Percentiles rank a stretch among this genome's conserved stretches.
These are phyloP conservation scores for Centropristis striata DNA, from an alignment of 2,113 vertebrate genomes.

Conservation along the genomic window DNA sequence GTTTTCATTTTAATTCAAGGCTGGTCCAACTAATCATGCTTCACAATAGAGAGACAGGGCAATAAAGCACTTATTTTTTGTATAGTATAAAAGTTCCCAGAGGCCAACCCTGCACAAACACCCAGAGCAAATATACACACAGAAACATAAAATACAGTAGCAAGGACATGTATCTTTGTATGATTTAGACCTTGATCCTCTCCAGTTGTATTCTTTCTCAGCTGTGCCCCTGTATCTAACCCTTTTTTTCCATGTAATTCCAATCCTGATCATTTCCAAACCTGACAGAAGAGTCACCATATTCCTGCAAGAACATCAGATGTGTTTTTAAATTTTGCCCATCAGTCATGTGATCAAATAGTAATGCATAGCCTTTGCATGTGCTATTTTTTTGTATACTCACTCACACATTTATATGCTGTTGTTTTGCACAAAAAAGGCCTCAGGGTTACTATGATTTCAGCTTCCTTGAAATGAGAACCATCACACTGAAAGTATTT, in stretches of 20 bases:
- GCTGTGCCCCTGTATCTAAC: conserved; percentile 1
- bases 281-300: background rate
- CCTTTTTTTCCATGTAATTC: conserved; percentile 11
- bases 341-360: background rate
- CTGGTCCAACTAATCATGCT: conserved; percentile 22
- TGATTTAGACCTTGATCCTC: conserved; percentile 9
- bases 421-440: conserved; percentile 42
- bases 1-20: conserved; percentile 38
- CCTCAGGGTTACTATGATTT: conserved; percentile 47
- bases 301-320: conserved; percentile 12
- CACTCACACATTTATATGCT: conserved; percentile 25
- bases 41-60: conserved; percentile 3
- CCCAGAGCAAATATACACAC: conserved; percentile 19
- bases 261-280: conserved; percentile 8
- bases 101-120: conserved; percentile 8
- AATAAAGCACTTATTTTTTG: conserved; percentile 24
- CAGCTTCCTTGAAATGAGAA: conserved; percentile 47
- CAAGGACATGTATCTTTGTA: conserved; percentile 22
- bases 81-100: conserved; percentile 23
- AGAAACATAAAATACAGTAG: conserved; percentile 2
- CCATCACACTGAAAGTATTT: conserved; percentile 28
- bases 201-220: conserved; percentile 12
- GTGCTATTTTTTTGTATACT: background rate
- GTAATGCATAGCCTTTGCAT: background rate
- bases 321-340: background rate